phyloP scores from a whole-genome alignment of 2,113 vertebrate species.

The Accipiter virgatus region DNA sequence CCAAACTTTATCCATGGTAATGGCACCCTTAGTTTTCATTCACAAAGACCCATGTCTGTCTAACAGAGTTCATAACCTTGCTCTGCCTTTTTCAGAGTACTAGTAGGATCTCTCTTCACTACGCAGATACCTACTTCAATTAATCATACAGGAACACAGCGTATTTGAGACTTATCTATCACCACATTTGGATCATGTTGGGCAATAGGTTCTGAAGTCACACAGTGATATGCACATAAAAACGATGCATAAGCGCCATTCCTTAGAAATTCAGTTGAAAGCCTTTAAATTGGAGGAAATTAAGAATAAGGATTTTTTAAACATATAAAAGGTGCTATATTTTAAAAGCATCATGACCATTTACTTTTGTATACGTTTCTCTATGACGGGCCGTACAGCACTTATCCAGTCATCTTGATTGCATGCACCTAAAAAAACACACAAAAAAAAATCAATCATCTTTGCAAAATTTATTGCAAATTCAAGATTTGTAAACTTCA shows the following conservation, averaged over 20 bases:
- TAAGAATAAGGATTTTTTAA: not conserved
- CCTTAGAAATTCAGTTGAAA: not conserved
- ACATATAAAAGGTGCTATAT: not conserved
- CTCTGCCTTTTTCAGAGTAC: not conserved
- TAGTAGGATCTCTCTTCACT: not conserved
- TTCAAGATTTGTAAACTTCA: not conserved
- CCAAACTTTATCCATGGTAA: not conserved
- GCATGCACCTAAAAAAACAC: conserved; percentile 78
- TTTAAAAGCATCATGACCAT: not conserved
- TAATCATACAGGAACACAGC: not conserved
- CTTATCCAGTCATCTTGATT: conserved; percentile 96
- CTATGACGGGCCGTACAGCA: conserved; percentile 94
- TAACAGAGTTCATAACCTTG: not conserved
- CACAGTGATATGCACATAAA: not conserved
- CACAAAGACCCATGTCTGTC: not conserved
- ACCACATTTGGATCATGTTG: not conserved
- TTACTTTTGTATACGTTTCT: conserved; percentile 99
- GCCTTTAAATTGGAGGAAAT: not conserved
- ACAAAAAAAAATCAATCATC: not conserved
- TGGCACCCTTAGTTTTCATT: not conserved
- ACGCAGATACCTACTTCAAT: not conserved
- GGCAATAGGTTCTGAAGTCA: not conserved
- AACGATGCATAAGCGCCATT: not conserved
- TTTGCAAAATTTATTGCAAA: not conserved
- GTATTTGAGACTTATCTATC: not conserved